These are phyloP conservation scores for Peromyscus melanophrys DNA, from an alignment of 2,797 vertebrate species.

Conservation along the genomic window DNA sequence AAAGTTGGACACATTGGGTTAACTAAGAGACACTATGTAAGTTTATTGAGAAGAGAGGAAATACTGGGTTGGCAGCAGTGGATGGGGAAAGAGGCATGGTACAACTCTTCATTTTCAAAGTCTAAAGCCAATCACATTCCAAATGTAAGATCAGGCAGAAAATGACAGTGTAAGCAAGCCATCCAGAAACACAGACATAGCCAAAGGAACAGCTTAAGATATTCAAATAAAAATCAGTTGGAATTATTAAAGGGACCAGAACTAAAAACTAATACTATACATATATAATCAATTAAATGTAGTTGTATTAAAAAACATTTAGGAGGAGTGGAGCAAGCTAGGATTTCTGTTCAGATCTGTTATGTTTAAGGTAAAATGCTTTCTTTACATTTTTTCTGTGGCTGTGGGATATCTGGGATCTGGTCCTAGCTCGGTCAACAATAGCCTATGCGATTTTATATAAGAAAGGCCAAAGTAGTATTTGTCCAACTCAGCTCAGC, in stretches of 20 bases:
- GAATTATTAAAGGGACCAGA: not conserved
- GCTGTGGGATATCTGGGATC: not conserved
- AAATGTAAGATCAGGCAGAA: constrained; percentile 15
- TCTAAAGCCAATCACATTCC: not conserved
- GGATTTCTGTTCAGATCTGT: not conserved
- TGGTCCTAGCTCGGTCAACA: not conserved
- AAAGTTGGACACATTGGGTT: not conserved
- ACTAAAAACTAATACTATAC: not conserved
- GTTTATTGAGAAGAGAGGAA: not conserved
- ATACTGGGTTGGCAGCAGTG: not conserved
- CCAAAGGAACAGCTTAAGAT: not conserved
- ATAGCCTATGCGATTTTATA: not conserved
- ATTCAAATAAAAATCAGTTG: not conserved
- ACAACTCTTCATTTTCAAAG: not conserved
- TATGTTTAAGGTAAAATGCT: not conserved
- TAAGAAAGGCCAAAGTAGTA: not conserved
- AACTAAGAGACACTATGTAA: not conserved
- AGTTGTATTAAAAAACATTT: not conserved
- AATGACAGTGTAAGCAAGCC: not conserved
- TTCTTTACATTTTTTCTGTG: not conserved
- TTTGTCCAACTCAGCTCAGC: not conserved
- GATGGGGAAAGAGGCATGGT: not conserved
- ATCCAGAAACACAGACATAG: not conserved
- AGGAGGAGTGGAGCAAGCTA: not conserved
- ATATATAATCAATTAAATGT: not conserved